Percentiles rank a stretch among this genome's conserved stretches.
phyloP scores from a whole-genome alignment of 2,888 invertebrate species.

The Notocelia uddmanniana region DNA sequence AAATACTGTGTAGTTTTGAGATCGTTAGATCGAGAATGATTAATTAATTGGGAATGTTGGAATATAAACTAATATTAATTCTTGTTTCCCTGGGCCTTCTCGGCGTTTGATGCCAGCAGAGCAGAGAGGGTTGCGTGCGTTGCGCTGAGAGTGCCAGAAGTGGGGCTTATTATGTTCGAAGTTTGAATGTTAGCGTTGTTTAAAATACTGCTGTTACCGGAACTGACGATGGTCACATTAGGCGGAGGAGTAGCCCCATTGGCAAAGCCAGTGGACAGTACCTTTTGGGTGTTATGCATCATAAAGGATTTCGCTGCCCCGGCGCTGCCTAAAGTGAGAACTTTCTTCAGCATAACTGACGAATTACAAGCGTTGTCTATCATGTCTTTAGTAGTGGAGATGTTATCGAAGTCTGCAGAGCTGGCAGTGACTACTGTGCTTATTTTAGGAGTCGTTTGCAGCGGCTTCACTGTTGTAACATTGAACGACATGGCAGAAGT shows the following conservation, averaged over 20 bases:
- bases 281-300: constrained; percentile 83
- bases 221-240: constrained; percentile 81
- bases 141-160: constrained; percentile 78
- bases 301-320: constrained; percentile 80
- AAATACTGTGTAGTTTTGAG: constrained; percentile 31
- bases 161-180: constrained; percentile 67
- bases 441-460: constrained; percentile 73
- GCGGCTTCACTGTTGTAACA: constrained; percentile 69
- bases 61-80: constrained; percentile 47
- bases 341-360: constrained; percentile 83
- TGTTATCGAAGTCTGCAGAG: constrained; percentile 72
- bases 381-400: constrained; percentile 82
- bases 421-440: constrained; percentile 68
- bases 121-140: constrained; percentile 82
- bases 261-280: constrained; percentile 78
- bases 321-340: constrained; percentile 79
- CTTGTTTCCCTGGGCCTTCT: constrained; percentile 55
- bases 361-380: constrained; percentile 83
- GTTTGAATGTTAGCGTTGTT: constrained; percentile 62
- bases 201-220: constrained; percentile 69
- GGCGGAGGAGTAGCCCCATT: constrained; percentile 78
- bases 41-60: constrained; percentile 27
- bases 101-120: constrained; percentile 69
- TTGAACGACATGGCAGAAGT: constrained; percentile 75
- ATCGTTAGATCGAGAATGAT: constrained; percentile 32